phyloP scores from a whole-genome alignment of 2,113 vertebrate species.

The Chinchilla lanigera region DNA sequence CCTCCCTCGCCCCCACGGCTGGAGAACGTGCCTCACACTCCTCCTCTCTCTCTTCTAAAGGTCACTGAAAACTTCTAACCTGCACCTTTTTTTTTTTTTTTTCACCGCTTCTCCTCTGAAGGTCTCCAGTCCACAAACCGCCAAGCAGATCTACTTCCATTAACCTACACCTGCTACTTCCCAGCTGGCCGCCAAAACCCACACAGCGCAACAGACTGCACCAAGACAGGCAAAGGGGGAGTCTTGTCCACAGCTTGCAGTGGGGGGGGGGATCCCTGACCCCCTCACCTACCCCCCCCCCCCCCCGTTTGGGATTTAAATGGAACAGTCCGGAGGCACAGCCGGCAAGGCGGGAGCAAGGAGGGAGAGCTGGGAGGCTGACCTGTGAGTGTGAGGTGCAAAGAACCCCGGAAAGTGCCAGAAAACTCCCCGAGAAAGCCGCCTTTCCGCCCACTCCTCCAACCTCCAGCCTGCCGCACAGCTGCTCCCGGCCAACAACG shows the following conservation, averaged over 20 bases:
- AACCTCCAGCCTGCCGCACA: not conserved
- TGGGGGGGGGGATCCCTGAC: not conserved
- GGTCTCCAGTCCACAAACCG: not conserved
- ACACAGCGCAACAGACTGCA: not conserved
- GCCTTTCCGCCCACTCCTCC: not conserved
- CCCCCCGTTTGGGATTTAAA: not conserved
- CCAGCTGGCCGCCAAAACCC: not conserved
- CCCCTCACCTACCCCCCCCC: not conserved
- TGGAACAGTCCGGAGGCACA: not conserved
- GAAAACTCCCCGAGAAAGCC: not conserved
- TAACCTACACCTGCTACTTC: not conserved
- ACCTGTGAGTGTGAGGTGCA: not conserved
- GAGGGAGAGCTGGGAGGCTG: not conserved
- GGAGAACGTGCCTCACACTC: not conserved
- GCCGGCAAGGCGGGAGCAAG: rapidly evolving
- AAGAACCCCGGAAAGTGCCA: not conserved
- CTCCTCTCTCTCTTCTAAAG: not conserved
- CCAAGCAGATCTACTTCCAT: not conserved
- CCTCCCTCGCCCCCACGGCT: not conserved
- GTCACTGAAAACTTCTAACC: not conserved
- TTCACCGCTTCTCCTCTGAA: not conserved
- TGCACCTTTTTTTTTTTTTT: not conserved
- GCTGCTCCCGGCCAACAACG: not conserved
- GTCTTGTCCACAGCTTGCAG: not conserved
- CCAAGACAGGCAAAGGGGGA: not conserved